Percentiles rank a stretch among this genome's conserved stretches.
These are phyloP conservation scores for Columba livia DNA, from an alignment of 2,113 vertebrate genomes.

Conservation along the genomic window DNA sequence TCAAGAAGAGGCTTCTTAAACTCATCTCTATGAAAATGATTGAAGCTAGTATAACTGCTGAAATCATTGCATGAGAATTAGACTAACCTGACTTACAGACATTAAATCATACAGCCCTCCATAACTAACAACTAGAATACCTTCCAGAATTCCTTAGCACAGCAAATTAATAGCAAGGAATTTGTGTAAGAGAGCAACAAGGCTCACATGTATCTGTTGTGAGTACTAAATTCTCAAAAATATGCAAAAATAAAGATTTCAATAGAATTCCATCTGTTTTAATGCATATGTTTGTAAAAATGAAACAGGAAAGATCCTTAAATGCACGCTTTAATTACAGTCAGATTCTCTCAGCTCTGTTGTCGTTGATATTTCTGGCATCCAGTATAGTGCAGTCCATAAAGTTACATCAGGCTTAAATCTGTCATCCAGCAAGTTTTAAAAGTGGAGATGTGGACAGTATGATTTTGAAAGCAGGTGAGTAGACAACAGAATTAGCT, in stretches of 20 bases:
- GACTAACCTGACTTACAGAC: background rate
- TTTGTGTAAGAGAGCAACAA: background rate
- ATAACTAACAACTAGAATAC: background rate
- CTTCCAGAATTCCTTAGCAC: background rate
- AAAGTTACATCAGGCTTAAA: background rate
- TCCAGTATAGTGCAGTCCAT: too few relatives aligned
- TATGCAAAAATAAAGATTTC: background rate
- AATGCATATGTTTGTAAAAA: background rate
- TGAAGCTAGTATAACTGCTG: background rate
- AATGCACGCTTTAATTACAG: background rate
- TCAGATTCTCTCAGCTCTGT: background rate
- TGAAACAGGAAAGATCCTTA: background rate
- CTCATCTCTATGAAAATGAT: background rate
- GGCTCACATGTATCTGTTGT: background rate
- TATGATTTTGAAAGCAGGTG: background rate
- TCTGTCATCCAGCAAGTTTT: background rate
- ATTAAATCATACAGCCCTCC: background rate
- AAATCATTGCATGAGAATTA: background rate
- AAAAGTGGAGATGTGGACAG: background rate
- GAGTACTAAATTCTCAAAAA: background rate
- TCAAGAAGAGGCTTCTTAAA: background rate
- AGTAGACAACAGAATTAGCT: background rate
- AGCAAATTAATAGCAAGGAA: background rate
- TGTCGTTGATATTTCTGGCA: background rate
- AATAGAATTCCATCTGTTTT: background rate